Conservation (phyloP, 2,888 invertebrate genomes). For the Torymus auratus region DNA sequence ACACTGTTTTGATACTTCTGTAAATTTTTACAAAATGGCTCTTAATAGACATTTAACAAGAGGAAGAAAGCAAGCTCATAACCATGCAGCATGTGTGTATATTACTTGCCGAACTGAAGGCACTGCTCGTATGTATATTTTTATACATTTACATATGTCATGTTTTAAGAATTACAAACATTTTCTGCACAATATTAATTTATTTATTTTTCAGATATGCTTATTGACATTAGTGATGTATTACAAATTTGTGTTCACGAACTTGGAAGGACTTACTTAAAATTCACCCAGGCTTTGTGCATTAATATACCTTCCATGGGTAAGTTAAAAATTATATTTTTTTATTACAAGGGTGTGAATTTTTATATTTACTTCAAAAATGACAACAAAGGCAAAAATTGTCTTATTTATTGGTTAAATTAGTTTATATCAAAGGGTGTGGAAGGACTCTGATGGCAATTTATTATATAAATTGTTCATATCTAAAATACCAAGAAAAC, state of each 20-base stretch:
- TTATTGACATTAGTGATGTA: conserved; percentile 98
- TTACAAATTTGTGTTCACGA: conserved; percentile 97
- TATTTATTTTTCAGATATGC: conserved; percentile 82
- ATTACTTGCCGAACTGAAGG: conserved; percentile 97
- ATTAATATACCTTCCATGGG: conserved; percentile 93
- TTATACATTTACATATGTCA: too few relatives aligned
- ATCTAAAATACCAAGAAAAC: too few relatives aligned
- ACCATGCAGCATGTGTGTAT: conserved; percentile 98
- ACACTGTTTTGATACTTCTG: conserved; percentile 94
- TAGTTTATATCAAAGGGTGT: too few relatives aligned
- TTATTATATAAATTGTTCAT: too few relatives aligned
- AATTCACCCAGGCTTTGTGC: conserved; percentile 91
- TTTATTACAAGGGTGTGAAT: conserved; percentile 36
- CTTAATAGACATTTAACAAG: conserved; percentile 89
- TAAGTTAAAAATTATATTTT: conserved; percentile 78
- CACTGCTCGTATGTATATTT: conserved; percentile 84
- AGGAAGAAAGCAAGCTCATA: conserved; percentile 92
- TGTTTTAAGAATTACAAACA: conserved; percentile 2
- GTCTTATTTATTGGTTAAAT: too few relatives aligned
- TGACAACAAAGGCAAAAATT: too few relatives aligned
- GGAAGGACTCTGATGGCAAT: too few relatives aligned
- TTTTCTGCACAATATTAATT: background rate
- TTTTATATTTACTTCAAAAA: background rate
- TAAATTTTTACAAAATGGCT: conserved; percentile 96
- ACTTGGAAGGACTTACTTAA: conserved; percentile 94